A percentile compares a stretch with the other conserved stretches of the same genome.
Conservation (phyloP, 2,797 vertebrate species). For the Acipenser transmontanus region DNA sequence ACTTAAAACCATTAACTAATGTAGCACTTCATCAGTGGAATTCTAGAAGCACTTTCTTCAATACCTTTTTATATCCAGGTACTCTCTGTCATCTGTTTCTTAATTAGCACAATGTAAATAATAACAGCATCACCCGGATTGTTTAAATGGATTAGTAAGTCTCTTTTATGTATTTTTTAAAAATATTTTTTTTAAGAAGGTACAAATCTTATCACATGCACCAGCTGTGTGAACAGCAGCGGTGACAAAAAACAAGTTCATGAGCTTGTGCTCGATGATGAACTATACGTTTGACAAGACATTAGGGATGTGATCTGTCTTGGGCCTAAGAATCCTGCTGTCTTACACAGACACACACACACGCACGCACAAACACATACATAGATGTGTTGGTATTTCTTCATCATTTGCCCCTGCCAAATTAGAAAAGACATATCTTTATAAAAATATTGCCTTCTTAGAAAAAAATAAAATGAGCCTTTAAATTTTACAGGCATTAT, state of each 20-base stretch:
- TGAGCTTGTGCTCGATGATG: slow-evolving; percentile 9
- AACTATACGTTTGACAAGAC: slow-evolving; percentile 20
- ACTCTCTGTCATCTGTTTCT: slow-evolving; percentile 40
- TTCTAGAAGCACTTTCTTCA: no score
- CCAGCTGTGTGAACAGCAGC: slow-evolving; percentile 35
- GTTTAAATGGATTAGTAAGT: slow-evolving; percentile 5
- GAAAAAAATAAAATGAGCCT: no score
- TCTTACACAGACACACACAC: slow-evolving; percentile 6
- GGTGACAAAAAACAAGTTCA: slow-evolving; percentile 27
- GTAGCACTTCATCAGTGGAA: no score
- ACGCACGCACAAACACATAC: slow-evolving; percentile 6
- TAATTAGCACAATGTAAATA: slow-evolving; percentile 47
- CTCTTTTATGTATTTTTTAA: no score
- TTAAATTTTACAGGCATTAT: no score
- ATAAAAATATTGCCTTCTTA: no score
- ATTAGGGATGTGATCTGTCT: slow-evolving; percentile 24
- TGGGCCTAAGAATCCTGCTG: slow-evolving; percentile 28
- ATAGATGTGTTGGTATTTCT: slow-evolving; percentile 8
- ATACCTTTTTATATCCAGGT: not conserved
- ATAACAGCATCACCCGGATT: slow-evolving; percentile 30
- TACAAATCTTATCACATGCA: slow-evolving; percentile 32
- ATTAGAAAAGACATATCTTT: no score
- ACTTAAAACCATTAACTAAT: no score
- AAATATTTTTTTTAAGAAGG: slow-evolving; percentile 20
- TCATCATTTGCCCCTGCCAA: no score